These are phyloP conservation scores for Drosophila sp. DNA, from an alignment of 1,140 invertebrate genomes.

Conservation along the genomic window DNA sequence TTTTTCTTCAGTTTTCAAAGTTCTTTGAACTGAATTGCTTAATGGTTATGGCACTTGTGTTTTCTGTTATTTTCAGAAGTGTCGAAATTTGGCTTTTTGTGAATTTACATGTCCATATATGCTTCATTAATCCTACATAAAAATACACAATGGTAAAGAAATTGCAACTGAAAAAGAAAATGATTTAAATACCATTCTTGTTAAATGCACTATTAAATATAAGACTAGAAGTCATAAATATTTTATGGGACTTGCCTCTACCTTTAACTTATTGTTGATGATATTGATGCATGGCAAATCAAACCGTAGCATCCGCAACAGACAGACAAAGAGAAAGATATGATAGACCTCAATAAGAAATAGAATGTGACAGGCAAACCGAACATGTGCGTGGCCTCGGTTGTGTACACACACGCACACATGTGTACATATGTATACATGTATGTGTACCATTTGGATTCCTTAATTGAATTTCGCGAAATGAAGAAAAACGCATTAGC, in stretches of 20 bases:
- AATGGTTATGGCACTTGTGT: conserved; percentile 17
- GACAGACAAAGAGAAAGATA: not conserved
- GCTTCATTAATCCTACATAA: too few relatives aligned
- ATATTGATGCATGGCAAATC: conserved; percentile 11
- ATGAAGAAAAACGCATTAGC: conserved; percentile 53
- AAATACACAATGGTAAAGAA: too few relatives aligned
- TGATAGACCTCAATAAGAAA: conserved; percentile 66
- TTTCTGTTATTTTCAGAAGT: not conserved
- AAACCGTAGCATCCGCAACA: conserved; percentile 12
- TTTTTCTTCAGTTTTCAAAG: conserved; percentile 30
- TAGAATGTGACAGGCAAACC: conserved; percentile 69
- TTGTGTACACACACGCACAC: conserved; percentile 4
- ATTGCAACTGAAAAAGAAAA: not conserved
- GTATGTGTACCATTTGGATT: conserved; percentile 48
- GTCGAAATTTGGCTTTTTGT: conserved; percentile 3
- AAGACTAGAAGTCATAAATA: too few relatives aligned
- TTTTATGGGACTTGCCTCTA: too few relatives aligned
- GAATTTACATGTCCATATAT: too few relatives aligned
- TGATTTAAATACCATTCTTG: too few relatives aligned
- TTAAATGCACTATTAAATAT: too few relatives aligned
- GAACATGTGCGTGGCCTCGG: conserved; percentile 49
- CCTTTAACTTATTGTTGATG: not conserved
- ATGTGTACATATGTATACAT: not conserved
- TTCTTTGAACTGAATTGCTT: conserved; percentile 51
- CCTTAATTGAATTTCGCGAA: conserved; percentile 73